Evolutionary conservation across 2,797 vertebrate species (phyloP), one percentile per base, ranked within the genome.

Genomic region (Nothura maculosa): DNA sequence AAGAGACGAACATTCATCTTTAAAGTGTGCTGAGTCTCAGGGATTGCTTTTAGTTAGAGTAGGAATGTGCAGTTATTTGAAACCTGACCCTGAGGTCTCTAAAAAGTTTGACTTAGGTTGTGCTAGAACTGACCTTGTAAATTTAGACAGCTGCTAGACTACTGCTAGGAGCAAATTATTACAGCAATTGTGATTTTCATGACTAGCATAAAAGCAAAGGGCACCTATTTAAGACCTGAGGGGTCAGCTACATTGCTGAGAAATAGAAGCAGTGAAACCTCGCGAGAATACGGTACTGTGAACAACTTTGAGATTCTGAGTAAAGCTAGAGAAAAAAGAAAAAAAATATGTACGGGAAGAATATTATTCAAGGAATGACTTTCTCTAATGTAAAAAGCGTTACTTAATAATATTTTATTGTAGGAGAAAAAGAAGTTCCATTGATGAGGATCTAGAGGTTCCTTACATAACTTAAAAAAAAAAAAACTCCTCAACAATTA

Each of bases 31-130:
- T 52, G 92, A 92, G 96, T 95, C 96, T 95, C 55, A n/a, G 68
- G 78, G 94, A 97, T 97, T 97, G 97, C 95, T 96, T 96, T 95
- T 96, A 95, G 97, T 97, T 98, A 97, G 96, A 90, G 83, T 81
- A 97, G 96, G 97, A 98, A 98, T 98, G 97, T 92, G 92, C 85
- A 93, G 97, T 96, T 96, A 96, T 96, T 97, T 97, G 98, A 98
- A 98, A 98, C 96, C 93, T 97, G 97, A 98, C 96, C 96, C 96
- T 58, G 25, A 92, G 92, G 96, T 97, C 95, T 97, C 96, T 95
- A 70, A 97, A 96, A 96, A 89, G 92, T 87, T 94, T 96, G 96
- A 94, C 94, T 97, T 96, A 90, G 94, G 97, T 78, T 89, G 95
- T 94, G 94, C 85, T 81, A 62, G 86, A 93, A 86, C 85, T 98